Evolutionary conservation across 2,797 vertebrate genomes (phyloP).

Genomic region (Peromyscus aztecus): DNA sequence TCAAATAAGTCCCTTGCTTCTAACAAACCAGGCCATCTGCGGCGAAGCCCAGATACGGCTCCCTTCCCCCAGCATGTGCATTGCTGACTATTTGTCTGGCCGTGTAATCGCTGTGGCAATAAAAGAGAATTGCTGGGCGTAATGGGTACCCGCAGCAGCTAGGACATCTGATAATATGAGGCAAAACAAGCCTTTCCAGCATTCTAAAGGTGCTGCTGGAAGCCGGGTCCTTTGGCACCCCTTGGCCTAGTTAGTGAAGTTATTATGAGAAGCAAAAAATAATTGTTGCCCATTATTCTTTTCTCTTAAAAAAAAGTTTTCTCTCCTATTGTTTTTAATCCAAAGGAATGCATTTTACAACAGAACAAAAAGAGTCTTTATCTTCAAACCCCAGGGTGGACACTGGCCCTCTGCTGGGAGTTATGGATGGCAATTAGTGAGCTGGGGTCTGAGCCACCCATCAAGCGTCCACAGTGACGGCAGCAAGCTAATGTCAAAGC

Average conservation of each 20-base stretch:
- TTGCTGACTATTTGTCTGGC: constrained; percentile 62
- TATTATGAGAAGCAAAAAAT: constrained; percentile 59
- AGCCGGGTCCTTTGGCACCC: neutral
- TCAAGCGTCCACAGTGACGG: accelerated
- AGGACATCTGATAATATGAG: constrained; percentile 36
- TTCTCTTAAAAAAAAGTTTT: constrained; percentile 12
- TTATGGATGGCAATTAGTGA: neutral
- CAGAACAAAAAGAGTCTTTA: neutral
- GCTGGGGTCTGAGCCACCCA: neutral
- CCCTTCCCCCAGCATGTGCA: neutral
- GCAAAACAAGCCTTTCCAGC: constrained; percentile 50
- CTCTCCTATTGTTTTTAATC: constrained; percentile 36
- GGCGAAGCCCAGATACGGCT: neutral
- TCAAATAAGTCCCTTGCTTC: constrained; percentile 37
- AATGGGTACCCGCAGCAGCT: constrained; percentile 1
- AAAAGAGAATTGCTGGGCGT: constrained; percentile 71
- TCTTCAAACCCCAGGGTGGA: neutral
- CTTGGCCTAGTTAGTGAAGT: constrained; percentile 64
- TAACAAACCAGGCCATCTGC: constrained; percentile 60
- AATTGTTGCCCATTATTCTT: constrained; percentile 35
- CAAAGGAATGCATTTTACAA: neutral
- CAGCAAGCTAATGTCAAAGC: neutral
- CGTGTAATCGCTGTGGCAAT: constrained; percentile 52
- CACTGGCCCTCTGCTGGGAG: neutral
- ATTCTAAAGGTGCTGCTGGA: neutral